Conservation (phyloP, 2,797 vertebrate species). For the Oreochromis grahami region DNA sequence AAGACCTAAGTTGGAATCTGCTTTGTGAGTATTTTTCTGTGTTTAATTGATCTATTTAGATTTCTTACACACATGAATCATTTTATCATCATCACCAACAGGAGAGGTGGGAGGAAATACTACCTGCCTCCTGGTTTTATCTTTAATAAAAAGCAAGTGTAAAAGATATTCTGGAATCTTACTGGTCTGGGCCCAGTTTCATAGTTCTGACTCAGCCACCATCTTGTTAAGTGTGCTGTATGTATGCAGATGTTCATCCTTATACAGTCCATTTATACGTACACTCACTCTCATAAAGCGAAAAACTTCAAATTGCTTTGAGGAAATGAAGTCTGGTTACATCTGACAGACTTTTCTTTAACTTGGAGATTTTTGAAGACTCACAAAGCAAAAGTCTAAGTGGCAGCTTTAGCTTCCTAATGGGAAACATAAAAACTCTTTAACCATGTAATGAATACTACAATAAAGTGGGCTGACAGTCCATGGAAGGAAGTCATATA, state of each 20-base stretch:
- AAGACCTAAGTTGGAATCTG: background rate
- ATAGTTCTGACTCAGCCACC: background rate
- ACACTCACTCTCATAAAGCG: background rate
- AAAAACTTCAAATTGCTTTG: background rate
- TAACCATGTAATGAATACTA: slow-evolving; percentile 32
- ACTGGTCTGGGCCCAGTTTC: background rate
- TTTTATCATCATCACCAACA: background rate
- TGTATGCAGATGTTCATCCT: background rate
- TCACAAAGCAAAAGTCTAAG: background rate
- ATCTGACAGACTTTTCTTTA: background rate
- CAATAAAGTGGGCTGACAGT: slow-evolving; percentile 20
- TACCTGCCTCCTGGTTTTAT: background rate
- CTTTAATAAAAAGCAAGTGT: background rate
- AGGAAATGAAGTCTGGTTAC: background rate
- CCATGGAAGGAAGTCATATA: background rate
- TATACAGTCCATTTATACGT: background rate
- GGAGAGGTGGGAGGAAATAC: background rate
- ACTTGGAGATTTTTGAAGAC: background rate
- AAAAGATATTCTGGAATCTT: background rate
- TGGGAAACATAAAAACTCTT: slow-evolving; percentile 40
- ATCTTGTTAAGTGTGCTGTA: background rate
- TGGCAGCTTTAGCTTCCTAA: slow-evolving; percentile 13
- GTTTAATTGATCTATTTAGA: background rate
- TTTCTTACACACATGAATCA: background rate
- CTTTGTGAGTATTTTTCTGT: background rate